These are phyloP conservation scores for Rachycentron canadum DNA, from an alignment of 2,797 vertebrate species.

Conservation along the genomic window DNA sequence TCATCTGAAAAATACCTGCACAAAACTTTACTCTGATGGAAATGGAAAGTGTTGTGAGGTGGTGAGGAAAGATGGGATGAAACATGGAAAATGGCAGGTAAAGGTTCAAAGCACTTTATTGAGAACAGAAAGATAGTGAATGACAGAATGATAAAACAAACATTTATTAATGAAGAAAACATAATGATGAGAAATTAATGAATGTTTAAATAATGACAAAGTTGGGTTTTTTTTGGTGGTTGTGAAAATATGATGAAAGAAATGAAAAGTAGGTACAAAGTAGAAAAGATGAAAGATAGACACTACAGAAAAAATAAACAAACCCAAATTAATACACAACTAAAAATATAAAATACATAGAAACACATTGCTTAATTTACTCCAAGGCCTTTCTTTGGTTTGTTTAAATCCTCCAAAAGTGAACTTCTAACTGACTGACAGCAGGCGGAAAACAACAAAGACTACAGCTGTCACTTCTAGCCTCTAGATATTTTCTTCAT, in stretches of 20 bases:
- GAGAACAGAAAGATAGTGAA: constrained; percentile 38
- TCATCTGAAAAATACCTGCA: constrained; percentile 2
- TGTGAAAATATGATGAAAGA: constrained; percentile 9
- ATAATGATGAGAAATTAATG: neutral
- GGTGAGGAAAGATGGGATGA: constrained; percentile 37
- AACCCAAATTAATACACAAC: neutral
- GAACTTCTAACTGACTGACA: neutral
- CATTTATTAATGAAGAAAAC: constrained; percentile 6
- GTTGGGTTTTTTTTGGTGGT: neutral
- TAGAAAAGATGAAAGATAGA: neutral
- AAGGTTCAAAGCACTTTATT: constrained; percentile 75
- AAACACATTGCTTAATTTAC: neutral
- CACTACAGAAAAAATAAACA: neutral
- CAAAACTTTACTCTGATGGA: neutral
- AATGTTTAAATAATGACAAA: constrained; percentile 3
- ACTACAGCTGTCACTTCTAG: constrained; percentile 50
- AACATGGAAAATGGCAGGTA: constrained; percentile 53
- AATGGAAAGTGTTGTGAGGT: constrained; percentile 3
- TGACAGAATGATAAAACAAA: constrained; percentile 28
- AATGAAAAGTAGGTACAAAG: neutral
- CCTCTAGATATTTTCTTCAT: constrained; percentile 86
- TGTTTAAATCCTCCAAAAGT: constrained; percentile 5
- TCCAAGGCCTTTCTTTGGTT: constrained; percentile 24
- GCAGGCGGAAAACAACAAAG: constrained; percentile 10
- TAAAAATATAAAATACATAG: neutral